Base-by-base conservation (phyloP, 2,797 vertebrate species). In the Amazona ochrocephala region DNA sequence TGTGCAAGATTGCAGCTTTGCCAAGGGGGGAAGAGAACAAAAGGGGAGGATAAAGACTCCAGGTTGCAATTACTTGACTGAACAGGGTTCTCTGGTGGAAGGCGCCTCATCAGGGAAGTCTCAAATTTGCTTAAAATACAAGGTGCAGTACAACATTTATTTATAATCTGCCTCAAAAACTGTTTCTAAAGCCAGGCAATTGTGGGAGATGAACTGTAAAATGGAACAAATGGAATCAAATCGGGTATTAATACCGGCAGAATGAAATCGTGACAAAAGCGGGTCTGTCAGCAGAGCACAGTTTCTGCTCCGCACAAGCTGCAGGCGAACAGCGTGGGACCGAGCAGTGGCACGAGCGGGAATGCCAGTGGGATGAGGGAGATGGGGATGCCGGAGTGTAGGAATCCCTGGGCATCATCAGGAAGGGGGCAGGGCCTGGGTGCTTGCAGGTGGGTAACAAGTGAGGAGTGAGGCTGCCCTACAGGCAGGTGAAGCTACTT, bases 51-150 rank as follows among this genome's bases (percentile, higher is more conserved):
- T 93, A 96, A 96, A 97, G 93, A 66, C 96, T 79, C 29, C 85
- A 95, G 97, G 88, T 58, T 72, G 61, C 96, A 97, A 97, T 98
- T 97, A 97, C 95, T 96, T 26, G 2, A 93, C 91, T 76, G 96
- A 97, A 96, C 96, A 66, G 93, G 94, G 94, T 72, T 97, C 96
- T 97, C 95, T 11, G 65, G 93, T 82, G 95, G 72, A 97, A 97
- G 95, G 93, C 67, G 68, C 93, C 96, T 97, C 92, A 97, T 97
- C 96, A 96, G 94, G 88, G 95, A 97, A 97, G 96, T 72, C 97
- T 97, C 96, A 94, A 86, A 97, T 97, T 97, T 97, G 93, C 95
- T 97, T 97, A 96, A 97, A 97, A 97, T 97, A 96, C 96, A 93
- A 96, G 93, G 95, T 91, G 91, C 74, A 44, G 29, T 87, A 93